A percentile compares a stretch with the other conserved stretches of the same genome.
Conservation (phyloP, 37 sponge, comb jelly and placozoan genomes). For the Amphimedon queenslandica region DNA sequence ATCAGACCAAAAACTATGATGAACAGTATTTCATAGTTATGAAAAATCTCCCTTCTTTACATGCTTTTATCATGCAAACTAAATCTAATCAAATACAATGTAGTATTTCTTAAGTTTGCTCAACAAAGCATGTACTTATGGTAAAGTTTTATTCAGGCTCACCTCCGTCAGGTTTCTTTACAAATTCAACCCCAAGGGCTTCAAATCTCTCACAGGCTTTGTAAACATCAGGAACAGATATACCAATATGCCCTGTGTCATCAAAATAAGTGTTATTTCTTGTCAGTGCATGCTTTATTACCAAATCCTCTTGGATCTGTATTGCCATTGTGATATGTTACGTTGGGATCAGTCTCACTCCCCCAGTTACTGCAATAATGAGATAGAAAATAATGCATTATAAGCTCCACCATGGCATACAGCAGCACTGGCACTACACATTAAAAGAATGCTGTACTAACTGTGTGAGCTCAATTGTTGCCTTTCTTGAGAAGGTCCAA, state of each 20-base stretch:
- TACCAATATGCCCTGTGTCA: slow-evolving; percentile 73
- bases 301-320: slow-evolving; percentile 76
- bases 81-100: too few relatives aligned
- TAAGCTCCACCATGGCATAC: too few relatives aligned
- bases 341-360: slow-evolving; percentile 66
- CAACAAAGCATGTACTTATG: too few relatives aligned
- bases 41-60: too few relatives aligned
- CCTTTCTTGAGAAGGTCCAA: slow-evolving; percentile 61
- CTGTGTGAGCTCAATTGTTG: slow-evolving; percentile 79
- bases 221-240: slow-evolving; percentile 80
- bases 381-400: too few relatives aligned
- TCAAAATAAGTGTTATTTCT: not conserved
- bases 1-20: too few relatives aligned
- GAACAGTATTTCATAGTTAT: too few relatives aligned
- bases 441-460: too few relatives aligned
- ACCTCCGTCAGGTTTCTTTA: slow-evolving; percentile 80
- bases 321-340: slow-evolving; percentile 80
- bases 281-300: not conserved
- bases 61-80: too few relatives aligned
- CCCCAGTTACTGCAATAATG: slow-evolving; percentile 65
- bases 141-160: too few relatives aligned
- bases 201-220: slow-evolving; percentile 83
- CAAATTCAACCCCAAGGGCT: slow-evolving; percentile 67
- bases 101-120: too few relatives aligned
- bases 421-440: too few relatives aligned